Evolutionary conservation across 2,113 vertebrate genomes (phyloP), one percentile per base, ranked within the genome.

Genomic region (Ia io): DNA sequence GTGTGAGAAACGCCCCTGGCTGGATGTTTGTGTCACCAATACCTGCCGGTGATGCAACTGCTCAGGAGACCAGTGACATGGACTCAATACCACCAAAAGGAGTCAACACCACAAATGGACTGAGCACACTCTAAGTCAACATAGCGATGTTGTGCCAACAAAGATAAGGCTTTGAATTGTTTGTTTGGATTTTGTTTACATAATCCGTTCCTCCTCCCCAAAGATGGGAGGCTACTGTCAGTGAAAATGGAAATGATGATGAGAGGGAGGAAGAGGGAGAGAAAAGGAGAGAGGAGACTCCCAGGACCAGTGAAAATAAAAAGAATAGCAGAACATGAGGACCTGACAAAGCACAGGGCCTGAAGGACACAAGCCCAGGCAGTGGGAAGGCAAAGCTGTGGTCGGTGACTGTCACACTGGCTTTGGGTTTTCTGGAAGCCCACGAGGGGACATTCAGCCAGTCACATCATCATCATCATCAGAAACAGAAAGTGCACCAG

Each of bases 101-200:
- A 25, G 25, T 28, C 59, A 61, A 61, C 23, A 61, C 25, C 25
- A 28, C 59, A 28, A 70, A 78, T 59, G 95, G 92, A 30, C 95
- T 5, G 3, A 77, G 85, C 77, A 61, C 61, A 32, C 35, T 16
- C 47, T 53, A 77, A 83, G 90, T 96, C 96, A 96, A 85, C 90
- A 96, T 0, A 1, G 32, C 0, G 4, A 42, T 2, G 7, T 13
- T 2, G 20, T 7, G 84, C 94, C 90, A 93, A 28, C 14, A 28
- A 12, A 95, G 95, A 96, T 95, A 95, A 95, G 82, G 61, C 22
- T n/a, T 71, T 47, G 6, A 23, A 32, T 40, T 91, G 35, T 84
- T 92, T 83, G 30, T 61, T 91, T 53, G 23, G n/a, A 32, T 79
- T 84, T 56, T 88, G 42, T 59, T 94, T 74, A n/a, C 49, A 16